Percentiles rank a stretch among this genome's conserved stretches.
phyloP scores from a whole-genome alignment of 2,113 vertebrate genomes.

The Australoheros scitulus region DNA sequence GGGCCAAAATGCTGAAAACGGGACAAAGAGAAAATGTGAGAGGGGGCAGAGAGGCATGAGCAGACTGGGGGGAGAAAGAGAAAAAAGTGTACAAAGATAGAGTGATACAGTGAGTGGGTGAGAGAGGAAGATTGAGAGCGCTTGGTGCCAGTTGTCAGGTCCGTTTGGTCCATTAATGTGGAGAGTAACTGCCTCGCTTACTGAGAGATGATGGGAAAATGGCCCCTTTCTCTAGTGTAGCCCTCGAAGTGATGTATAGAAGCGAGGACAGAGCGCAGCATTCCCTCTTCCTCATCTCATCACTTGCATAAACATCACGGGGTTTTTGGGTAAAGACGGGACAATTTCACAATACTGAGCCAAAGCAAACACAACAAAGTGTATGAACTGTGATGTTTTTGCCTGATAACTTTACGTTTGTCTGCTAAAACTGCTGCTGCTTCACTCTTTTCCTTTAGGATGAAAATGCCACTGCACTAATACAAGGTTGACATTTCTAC shows the following conservation, averaged over 20 bases:
- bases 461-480: background rate
- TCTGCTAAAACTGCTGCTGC: background rate
- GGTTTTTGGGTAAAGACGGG: slow-evolving; percentile 35
- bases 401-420: background rate
- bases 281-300: slow-evolving; percentile 53
- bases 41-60: slow-evolving; percentile 4
- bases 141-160: slow-evolving; percentile 62
- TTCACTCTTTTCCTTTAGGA: background rate
- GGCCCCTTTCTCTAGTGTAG: slow-evolving; percentile 53
- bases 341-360: slow-evolving; percentile 5
- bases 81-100: slow-evolving; percentile 56
- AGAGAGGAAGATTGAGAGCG: slow-evolving; percentile 28
- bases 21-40: slow-evolving; percentile 16
- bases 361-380: slow-evolving; percentile 20
- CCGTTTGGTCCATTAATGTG: slow-evolving; percentile 74
- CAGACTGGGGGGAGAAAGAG: background rate
- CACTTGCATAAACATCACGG: slow-evolving; percentile 67
- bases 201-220: slow-evolving; percentile 74
- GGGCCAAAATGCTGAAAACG: slow-evolving; percentile 23
- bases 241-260: slow-evolving; percentile 75
- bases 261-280: slow-evolving; percentile 51
- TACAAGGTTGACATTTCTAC: background rate
- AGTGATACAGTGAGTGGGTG: slow-evolving; percentile 34
- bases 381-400: background rate
- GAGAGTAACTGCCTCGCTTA: slow-evolving; percentile 70